Conservation (phyloP, 2,888 invertebrate genomes). For the Melolontha melolontha region DNA sequence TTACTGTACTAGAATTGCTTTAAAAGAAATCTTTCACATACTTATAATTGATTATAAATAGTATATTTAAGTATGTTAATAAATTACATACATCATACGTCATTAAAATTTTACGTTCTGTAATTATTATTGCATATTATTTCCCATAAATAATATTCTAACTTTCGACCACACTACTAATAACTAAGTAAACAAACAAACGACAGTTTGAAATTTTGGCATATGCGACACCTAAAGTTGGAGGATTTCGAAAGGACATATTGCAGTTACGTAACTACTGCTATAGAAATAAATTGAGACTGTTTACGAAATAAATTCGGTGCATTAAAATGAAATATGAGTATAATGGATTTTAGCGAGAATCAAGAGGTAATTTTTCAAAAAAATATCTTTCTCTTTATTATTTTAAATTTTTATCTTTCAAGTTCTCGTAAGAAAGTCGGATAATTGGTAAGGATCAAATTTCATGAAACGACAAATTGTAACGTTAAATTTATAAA, state of each 20-base stretch:
- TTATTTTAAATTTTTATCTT: neutral
- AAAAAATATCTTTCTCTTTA: neutral
- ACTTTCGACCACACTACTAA: slow-evolving; percentile 2
- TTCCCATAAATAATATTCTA: slow-evolving; percentile 6
- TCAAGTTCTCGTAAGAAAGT: neutral
- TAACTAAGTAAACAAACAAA: neutral
- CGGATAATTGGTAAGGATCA: neutral
- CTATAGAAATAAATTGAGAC: neutral
- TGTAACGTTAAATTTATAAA: too few relatives aligned
- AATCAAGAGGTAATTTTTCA: slow-evolving; percentile 3
- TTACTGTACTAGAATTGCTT: too few relatives aligned
- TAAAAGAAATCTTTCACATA: too few relatives aligned
- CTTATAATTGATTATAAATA: too few relatives aligned
- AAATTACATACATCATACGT: too few relatives aligned
- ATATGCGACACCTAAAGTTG: slow-evolving; percentile 8
- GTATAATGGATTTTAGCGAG: slow-evolving; percentile 5
- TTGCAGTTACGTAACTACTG: slow-evolving; percentile 11
- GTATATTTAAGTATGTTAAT: too few relatives aligned
- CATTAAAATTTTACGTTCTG: too few relatives aligned
- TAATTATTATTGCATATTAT: neutral
- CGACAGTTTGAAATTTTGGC: slow-evolving; percentile 18
- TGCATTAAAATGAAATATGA: slow-evolving; percentile 17
- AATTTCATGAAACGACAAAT: too few relatives aligned
- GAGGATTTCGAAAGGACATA: neutral
- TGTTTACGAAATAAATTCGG: slow-evolving; percentile 24